phyloP scores from a whole-genome alignment of 2,888 invertebrate genomes.

The Trichogramma dendrolimi region DNA sequence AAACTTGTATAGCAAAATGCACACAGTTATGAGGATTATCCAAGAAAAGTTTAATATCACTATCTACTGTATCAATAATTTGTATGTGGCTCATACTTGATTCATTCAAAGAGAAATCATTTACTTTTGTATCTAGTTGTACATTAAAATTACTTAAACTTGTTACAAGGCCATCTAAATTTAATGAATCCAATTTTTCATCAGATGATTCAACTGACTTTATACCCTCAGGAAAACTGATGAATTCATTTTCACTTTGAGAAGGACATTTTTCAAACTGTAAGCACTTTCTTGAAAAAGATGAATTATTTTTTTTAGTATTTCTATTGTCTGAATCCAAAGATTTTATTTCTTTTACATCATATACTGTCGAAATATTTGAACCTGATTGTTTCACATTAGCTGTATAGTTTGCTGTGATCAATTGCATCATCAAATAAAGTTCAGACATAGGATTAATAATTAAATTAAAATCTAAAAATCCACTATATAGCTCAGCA shows the following conservation, averaged over 20 bases:
- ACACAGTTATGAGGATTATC: constrained; percentile 62
- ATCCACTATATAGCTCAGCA: constrained; percentile 57
- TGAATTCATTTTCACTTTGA: too few species aligned
- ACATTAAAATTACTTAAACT: neutral
- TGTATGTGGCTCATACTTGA: neutral
- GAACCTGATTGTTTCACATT: neutral
- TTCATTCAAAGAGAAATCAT: neutral
- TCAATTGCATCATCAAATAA: constrained; percentile 65
- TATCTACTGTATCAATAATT: constrained; percentile 10
- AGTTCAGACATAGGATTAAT: constrained; percentile 66
- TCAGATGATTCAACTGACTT: too few species aligned
- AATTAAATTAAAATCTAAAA: constrained; percentile 61
- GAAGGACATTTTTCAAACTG: too few species aligned
- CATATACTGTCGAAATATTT: neutral
- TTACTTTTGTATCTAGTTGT: constrained; percentile 1
- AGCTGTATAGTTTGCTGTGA: constrained; percentile 54
- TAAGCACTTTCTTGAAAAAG: too few species aligned
- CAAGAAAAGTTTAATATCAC: constrained; percentile 27
- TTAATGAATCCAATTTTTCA: too few species aligned
- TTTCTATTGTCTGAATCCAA: neutral
- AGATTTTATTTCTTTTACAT: neutral
- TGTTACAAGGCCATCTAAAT: neutral
- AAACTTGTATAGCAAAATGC: constrained; percentile 68
- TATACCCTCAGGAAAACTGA: too few species aligned
- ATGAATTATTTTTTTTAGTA: neutral